Percentiles rank a stretch among this genome's conserved stretches.
Evolutionary conservation across 92 coral and sea anemone species (phyloP).

Genomic region (Phenganax stokvisi): DNA sequence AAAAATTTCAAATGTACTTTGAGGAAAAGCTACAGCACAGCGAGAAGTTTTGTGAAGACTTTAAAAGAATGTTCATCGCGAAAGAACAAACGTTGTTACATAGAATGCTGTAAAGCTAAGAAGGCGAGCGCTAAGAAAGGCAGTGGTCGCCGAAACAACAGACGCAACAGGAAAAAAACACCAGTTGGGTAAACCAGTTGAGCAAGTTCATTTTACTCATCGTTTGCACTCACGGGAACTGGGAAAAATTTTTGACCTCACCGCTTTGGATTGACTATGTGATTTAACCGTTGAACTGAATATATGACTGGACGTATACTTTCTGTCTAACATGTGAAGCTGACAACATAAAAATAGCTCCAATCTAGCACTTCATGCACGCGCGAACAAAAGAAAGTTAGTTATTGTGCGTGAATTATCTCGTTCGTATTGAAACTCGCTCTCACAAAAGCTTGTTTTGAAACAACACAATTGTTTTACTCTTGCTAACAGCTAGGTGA

Average conservation of each 20-base stretch:
- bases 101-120: background rate
- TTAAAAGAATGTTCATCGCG: background rate
- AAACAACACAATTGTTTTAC: too few relatives aligned
- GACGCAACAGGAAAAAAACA: background rate
- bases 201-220: background rate
- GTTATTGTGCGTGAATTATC: too few relatives aligned
- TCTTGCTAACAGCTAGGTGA: too few relatives aligned
- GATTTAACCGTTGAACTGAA: too few relatives aligned
- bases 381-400: too few relatives aligned
- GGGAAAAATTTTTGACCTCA: background rate
- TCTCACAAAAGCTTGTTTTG: too few relatives aligned
- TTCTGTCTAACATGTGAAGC: too few relatives aligned
- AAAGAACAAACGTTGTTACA: constrained; percentile 4
- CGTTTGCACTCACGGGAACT: background rate
- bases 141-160: background rate
- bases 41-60: background rate
- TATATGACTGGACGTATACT: too few relatives aligned
- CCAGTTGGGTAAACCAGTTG: background rate
- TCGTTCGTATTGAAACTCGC: too few relatives aligned
- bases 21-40: background rate
- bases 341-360: too few relatives aligned
- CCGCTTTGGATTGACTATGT: background rate
- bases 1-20: background rate
- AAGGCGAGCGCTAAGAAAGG: background rate
- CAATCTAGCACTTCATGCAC: too few relatives aligned